Conservation (phyloP, 2,888 invertebrate genomes). For the Poecilobothrus nobilitatus region DNA sequence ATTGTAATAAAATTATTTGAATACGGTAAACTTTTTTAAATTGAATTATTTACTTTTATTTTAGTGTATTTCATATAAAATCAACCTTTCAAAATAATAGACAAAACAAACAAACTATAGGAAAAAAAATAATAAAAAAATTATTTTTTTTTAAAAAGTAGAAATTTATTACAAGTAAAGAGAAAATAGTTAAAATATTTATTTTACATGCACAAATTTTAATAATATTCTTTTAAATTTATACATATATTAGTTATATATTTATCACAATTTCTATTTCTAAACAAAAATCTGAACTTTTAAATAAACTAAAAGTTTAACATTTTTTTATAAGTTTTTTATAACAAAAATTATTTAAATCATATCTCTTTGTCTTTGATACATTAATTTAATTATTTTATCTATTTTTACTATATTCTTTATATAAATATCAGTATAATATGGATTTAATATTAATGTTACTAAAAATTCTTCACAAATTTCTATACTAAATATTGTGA, state of each 20-base stretch:
- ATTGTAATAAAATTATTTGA: neutral
- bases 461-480: no score
- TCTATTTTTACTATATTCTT: no score
- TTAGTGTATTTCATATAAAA: no score
- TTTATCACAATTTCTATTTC: conserved; percentile 1
- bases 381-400: no score
- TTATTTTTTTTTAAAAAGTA: neutral
- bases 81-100: no score
- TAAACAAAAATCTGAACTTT: neutral
- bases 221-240: no score
- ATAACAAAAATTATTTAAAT: no score
- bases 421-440: no score
- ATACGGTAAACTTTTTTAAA: neutral
- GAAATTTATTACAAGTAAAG: neutral
- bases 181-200: neutral
- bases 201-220: neutral
- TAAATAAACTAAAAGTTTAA: neutral
- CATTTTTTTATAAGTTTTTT: neutral
- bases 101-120: neutral
- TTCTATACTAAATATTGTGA: no score
- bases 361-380: no score
- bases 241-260: neutral
- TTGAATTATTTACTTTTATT: neutral
- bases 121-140: neutral
- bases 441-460: no score